A percentile compares a stretch with the other conserved stretches of the same genome.
Evolutionary conservation across 92 coral and sea anemone species (phyloP).

Genomic region (Phymanthus crucifer): DNA sequence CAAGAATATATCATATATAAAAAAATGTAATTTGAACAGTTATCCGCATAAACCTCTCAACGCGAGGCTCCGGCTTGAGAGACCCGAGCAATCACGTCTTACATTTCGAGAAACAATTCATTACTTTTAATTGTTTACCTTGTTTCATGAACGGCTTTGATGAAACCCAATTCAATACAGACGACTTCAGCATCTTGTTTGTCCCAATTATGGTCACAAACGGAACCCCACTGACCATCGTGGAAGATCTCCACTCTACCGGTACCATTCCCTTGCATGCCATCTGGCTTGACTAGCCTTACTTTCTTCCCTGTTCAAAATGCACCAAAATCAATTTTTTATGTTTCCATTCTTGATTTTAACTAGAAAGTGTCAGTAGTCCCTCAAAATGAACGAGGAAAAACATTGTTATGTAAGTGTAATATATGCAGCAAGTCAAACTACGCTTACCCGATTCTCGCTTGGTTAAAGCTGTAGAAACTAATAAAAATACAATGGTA

Average conservation of each 20-base stretch:
- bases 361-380: too few relatives aligned
- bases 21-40: too few relatives aligned
- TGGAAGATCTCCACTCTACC: slow-evolving; percentile 62
- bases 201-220: slow-evolving; percentile 63
- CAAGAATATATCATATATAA: too few relatives aligned
- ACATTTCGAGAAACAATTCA: background rate
- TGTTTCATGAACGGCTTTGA: slow-evolving; percentile 56
- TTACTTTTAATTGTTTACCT: slow-evolving; percentile 9
- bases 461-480: slow-evolving; percentile 31
- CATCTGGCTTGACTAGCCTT: slow-evolving; percentile 32
- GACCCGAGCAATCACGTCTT: background rate
- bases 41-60: background rate
- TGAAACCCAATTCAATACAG: slow-evolving; percentile 52
- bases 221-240: slow-evolving; percentile 63
- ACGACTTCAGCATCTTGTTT: slow-evolving; percentile 55
- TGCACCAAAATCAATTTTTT: background rate
- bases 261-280: slow-evolving; percentile 33
- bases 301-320: slow-evolving; percentile 2
- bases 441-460: slow-evolving; percentile 17
- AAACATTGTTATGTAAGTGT: too few relatives aligned
- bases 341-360: too few relatives aligned
- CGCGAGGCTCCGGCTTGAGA: background rate
- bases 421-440: too few relatives aligned
- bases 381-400: too few relatives aligned
- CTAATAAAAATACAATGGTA: background rate